Evolutionary conservation across 2,113 vertebrate genomes (phyloP), one percentile per base, ranked within the genome.

Genomic region (Ceyx melanurus): DNA sequence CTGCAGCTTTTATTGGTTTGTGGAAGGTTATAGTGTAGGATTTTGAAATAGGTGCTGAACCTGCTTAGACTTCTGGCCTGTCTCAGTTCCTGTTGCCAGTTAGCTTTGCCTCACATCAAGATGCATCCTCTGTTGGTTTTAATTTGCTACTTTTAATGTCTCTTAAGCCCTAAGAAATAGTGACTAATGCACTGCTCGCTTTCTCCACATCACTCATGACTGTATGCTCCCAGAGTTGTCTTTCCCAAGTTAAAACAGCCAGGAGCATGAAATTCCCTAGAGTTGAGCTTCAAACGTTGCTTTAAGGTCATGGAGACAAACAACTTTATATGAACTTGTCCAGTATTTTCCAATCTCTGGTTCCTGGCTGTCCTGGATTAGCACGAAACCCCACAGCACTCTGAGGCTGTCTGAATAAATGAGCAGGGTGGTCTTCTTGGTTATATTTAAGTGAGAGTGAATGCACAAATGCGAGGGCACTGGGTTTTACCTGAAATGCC

Each of bases 31-130:
- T 3, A 50, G 79, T 61, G 37, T 50, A 91, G 68, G 62, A 29
- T 92, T 90, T 90, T 86, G 94, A 95, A 97, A 88, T 2, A 78
- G 45, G 73, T 96, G 58, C 84, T 58, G 51, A 90, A 74, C 61
- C 53, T 67, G 29, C 53, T 74, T 62, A 54, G 68, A 25, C 46
- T 90, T 90, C 31, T 74, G 25, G 10, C 19, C 61, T 58, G 29
- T 70, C 64, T 21, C 28, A 60, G 1, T 71, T 66, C n/a, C 43
- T 71, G 13, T 64, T 81, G 68, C 31, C 62, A 56, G 6, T 88
- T 28, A 83, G 20, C 81, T 93, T 72, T 88, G 43, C 29, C 48
- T 60, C 60, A 19, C 61, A 43, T 48, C 33, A 71, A 40, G 64
- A 35, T 40, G 29, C 51, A n/a, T 67, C 62, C 37, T 85, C 29